Evolutionary conservation across 2,797 vertebrate genomes (phyloP).

Genomic region (Chloroceryle amazona): DNA sequence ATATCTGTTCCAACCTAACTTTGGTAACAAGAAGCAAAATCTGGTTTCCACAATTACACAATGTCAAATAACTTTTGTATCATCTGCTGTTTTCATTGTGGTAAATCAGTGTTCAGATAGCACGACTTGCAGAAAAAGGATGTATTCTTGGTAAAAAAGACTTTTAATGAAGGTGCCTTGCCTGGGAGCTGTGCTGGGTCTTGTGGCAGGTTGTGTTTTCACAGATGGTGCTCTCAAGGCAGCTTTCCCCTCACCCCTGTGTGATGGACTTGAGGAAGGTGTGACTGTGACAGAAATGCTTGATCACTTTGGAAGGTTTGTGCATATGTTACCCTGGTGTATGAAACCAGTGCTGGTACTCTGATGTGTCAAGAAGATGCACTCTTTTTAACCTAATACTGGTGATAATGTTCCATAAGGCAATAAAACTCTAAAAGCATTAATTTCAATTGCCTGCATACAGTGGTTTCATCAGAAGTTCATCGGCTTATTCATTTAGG

Average conservation of each 20-base stretch:
- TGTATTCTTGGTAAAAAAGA: rapidly evolving
- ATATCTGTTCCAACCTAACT: not conserved
- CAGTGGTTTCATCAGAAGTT: not conserved
- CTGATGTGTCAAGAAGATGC: not conserved
- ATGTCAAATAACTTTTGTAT: not conserved
- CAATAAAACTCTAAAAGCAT: not conserved
- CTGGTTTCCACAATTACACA: not conserved
- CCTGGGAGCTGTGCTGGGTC: not conserved
- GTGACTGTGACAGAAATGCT: not conserved
- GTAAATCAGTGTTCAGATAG: not conserved
- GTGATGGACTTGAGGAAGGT: not conserved
- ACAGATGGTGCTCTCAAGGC: rapidly evolving
- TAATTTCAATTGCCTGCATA: not conserved
- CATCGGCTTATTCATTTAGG: not conserved
- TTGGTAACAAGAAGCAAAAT: not conserved
- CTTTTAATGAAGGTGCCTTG: not conserved
- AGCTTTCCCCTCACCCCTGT: rapidly evolving
- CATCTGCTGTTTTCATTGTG: not conserved
- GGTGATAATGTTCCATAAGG: not conserved
- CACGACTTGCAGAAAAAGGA: not conserved
- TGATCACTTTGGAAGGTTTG: rapidly evolving
- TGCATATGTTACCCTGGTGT: rapidly evolving
- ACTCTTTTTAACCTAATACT: not conserved
- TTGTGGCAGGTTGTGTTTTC: rapidly evolving
- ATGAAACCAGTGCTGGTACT: not conserved